A percentile compares a stretch with the other conserved stretches of the same genome.
Evolutionary conservation across 35 echinoderm and acorn worm genomes (phyloP).

Genomic region (Ophioderma brevispina): DNA sequence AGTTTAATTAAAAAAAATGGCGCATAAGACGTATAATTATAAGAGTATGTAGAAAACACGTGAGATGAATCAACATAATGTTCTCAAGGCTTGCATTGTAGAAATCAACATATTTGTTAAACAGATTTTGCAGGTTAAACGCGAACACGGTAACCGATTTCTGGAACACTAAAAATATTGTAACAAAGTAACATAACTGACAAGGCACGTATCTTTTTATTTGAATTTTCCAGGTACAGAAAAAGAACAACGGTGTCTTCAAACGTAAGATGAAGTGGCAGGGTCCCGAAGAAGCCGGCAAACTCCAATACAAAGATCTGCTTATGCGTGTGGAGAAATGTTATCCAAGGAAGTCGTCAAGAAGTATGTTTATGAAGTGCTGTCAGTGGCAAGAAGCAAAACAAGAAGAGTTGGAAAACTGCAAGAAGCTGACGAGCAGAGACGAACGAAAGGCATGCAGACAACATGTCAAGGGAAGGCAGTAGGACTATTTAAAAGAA

Average conservation of each 20-base stretch:
- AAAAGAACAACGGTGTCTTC: constrained; percentile 70
- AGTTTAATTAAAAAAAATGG: no score
- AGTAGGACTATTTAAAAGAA: constrained; percentile 16
- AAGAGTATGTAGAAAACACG: no score
- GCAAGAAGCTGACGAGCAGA: constrained; percentile 39
- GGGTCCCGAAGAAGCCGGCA: constrained; percentile 15
- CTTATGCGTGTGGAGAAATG: constrained; percentile 74
- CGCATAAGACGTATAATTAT: no score
- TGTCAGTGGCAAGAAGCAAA: constrained; percentile 58
- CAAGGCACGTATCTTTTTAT: no score
- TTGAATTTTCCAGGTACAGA: constrained; percentile 62
- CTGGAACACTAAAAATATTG: no score
- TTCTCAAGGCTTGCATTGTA: no score
- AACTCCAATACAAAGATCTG: constrained; percentile 52
- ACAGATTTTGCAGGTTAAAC: no score
- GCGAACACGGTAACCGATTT: no score
- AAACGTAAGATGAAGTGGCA: constrained; percentile 82
- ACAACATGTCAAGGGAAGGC: constrained; percentile 27
- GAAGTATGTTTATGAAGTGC: constrained; percentile 77
- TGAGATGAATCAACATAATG: no score
- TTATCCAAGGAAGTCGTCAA: constrained; percentile 50
- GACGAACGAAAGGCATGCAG: constrained; percentile 56
- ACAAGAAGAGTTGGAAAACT: constrained; percentile 43
- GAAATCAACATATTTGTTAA: no score
- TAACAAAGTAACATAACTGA: no score